Conservation (phyloP, 2,113 vertebrate species). For the Ranitomeya imitator region DNA sequence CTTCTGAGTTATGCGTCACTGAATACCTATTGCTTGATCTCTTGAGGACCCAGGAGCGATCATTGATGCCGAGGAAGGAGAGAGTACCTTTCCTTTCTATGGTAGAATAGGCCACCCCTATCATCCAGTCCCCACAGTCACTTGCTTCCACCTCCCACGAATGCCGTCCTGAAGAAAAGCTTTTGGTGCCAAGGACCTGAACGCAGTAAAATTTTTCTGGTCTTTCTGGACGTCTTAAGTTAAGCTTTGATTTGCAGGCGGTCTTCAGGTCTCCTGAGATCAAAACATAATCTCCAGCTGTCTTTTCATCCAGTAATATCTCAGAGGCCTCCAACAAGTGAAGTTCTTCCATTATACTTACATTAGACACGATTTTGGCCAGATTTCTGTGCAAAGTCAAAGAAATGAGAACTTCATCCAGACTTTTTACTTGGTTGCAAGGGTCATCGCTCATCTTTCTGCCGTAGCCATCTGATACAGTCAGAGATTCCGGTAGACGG, state of each 20-base stretch:
- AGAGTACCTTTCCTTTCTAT: slow-evolving; percentile 27
- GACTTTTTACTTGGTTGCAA: too few species aligned
- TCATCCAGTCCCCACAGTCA: not conserved
- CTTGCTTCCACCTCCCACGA: slow-evolving; percentile 27
- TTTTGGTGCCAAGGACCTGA: not conserved
- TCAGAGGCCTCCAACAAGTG: not conserved
- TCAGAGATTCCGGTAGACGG: not conserved
- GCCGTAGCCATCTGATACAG: not conserved
- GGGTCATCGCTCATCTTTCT: not conserved
- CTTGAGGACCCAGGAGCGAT: not conserved
- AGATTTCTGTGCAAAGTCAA: not conserved
- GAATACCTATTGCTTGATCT: not conserved
- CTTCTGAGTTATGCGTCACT: not conserved
- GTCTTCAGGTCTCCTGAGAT: not conserved
- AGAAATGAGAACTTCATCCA: not conserved
- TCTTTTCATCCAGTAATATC: not conserved
- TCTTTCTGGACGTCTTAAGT: not conserved
- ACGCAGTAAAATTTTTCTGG: not conserved
- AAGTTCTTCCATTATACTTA: not conserved
- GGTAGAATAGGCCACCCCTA: not conserved
- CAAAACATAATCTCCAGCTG: not conserved
- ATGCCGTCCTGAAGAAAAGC: not conserved
- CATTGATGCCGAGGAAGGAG: not conserved
- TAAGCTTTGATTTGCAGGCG: not conserved
- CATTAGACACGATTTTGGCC: not conserved